Evolutionary conservation across 2,113 vertebrate species (phyloP).

Genomic region (Lota lota): DNA sequence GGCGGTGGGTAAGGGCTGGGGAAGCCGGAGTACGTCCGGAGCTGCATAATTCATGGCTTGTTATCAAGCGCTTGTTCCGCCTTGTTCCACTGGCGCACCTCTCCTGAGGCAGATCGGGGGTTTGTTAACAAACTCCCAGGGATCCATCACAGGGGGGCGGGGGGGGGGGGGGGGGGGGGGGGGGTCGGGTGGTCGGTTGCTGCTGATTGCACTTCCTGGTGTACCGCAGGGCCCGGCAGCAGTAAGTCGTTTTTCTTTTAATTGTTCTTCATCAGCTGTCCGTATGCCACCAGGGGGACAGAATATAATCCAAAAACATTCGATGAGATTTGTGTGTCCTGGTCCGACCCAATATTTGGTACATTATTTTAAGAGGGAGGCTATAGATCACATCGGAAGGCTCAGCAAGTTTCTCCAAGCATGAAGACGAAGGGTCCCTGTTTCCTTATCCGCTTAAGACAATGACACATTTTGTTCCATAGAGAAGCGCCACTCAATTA

Average conservation of each 20-base stretch:
- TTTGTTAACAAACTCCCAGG: constrained; percentile 41
- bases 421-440: constrained; percentile 5
- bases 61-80: constrained; percentile 47
- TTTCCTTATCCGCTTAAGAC: constrained; percentile 3
- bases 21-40: constrained; percentile 13
- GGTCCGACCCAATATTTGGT: too few species aligned
- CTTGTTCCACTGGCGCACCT: constrained; percentile 23
- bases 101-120: constrained; percentile 25
- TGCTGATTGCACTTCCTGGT: constrained; percentile 60
- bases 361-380: too few species aligned
- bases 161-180: too few species aligned
- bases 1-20: neutral
- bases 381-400: too few species aligned
- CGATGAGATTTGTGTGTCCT: too few species aligned
- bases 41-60: constrained; percentile 48
- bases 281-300: too few species aligned
- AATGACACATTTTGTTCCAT: neutral
- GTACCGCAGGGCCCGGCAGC: constrained; percentile 45
- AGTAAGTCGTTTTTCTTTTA: too few species aligned
- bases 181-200: constrained; percentile 34
- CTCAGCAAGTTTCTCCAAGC: too few species aligned
- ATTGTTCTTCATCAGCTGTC: too few species aligned
- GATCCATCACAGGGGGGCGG: constrained; percentile 19
- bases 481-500: constrained; percentile 1
- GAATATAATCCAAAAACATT: too few species aligned